phyloP scores from a whole-genome alignment of 64 coral and sea anemone species.

The Stylophora pistillata region DNA sequence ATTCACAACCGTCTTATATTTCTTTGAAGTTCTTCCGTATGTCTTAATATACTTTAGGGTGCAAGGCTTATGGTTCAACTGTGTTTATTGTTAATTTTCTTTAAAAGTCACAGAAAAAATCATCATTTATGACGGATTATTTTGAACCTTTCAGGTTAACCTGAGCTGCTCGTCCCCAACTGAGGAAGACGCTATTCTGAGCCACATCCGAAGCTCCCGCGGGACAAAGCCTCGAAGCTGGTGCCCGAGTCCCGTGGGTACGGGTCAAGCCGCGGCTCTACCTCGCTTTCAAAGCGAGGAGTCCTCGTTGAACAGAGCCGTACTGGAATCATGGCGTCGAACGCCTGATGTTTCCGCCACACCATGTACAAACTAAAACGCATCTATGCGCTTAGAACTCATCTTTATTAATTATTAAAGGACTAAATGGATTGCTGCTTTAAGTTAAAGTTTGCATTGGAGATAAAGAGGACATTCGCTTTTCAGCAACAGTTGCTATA shows the following conservation, averaged over 20 bases:
- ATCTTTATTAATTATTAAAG: too few species aligned
- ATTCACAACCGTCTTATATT: too few species aligned
- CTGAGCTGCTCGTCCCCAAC: slow-evolving; percentile 1
- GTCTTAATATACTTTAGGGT: too few species aligned
- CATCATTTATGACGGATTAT: background rate
- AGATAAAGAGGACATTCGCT: background rate
- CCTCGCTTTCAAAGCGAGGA: slow-evolving; percentile 45
- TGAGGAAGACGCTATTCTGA: slow-evolving; percentile 59
- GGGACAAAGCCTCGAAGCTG: slow-evolving; percentile 48
- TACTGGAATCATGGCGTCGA: slow-evolving; percentile 68
- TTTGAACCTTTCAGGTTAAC: slow-evolving; percentile 35
- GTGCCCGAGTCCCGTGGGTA: slow-evolving; percentile 41
- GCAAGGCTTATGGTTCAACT: too few species aligned
- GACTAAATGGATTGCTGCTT: background rate
- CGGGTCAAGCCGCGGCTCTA: slow-evolving; percentile 16
- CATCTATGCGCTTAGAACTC: background rate
- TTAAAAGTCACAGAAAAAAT: too few species aligned
- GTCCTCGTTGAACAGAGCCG: slow-evolving; percentile 62
- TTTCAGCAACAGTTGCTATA: background rate
- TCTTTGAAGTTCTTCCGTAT: too few species aligned
- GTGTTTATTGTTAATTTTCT: too few species aligned
- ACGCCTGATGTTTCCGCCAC: slow-evolving; percentile 18
- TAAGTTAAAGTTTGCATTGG: background rate
- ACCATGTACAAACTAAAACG: background rate
- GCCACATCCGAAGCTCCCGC: slow-evolving; percentile 46